Conservation (phyloP, 2,888 invertebrate genomes). For the Argyresthia albistria region DNA sequence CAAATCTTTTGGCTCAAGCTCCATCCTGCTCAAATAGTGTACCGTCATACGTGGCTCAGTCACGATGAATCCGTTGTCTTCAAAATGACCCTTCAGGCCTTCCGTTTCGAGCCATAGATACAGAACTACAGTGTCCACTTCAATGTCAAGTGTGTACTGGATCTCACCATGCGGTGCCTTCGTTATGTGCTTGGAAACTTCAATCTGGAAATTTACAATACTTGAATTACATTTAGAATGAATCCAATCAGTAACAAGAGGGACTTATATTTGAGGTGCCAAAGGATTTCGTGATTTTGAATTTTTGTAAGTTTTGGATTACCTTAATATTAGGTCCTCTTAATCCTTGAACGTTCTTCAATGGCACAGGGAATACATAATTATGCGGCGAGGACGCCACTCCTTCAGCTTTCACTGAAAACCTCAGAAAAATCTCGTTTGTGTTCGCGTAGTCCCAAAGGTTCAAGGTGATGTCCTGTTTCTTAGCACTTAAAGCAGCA, state of each 20-base stretch:
- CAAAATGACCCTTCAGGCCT: constrained; percentile 74
- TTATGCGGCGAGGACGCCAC: constrained; percentile 72
- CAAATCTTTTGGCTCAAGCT: constrained; percentile 24
- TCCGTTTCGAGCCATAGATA: constrained; percentile 80
- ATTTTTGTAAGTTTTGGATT: constrained; percentile 11
- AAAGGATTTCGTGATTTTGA: not conserved
- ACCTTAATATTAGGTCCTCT: constrained; percentile 72
- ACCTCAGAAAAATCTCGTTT: constrained; percentile 46
- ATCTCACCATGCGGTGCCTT: not conserved
- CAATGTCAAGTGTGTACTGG: constrained; percentile 28
- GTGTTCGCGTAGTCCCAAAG: constrained; percentile 28
- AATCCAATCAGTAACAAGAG: too few relatives aligned
- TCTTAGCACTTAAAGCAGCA: constrained; percentile 30
- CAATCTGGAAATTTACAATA: constrained; percentile 30
- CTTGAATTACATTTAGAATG: too few relatives aligned
- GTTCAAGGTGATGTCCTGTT: constrained; percentile 29
- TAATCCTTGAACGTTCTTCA: constrained; percentile 68
- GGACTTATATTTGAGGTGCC: not conserved
- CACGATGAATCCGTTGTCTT: constrained; percentile 82
- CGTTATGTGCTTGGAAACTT: constrained; percentile 13
- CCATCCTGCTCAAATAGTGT: constrained; percentile 21
- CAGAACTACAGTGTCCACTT: constrained; percentile 68
- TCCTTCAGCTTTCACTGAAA: constrained; percentile 62
- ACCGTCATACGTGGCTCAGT: constrained; percentile 27
- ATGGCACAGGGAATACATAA: constrained; percentile 75